Conservation (phyloP, 2,888 invertebrate genomes). For the Cantharis nigra region DNA sequence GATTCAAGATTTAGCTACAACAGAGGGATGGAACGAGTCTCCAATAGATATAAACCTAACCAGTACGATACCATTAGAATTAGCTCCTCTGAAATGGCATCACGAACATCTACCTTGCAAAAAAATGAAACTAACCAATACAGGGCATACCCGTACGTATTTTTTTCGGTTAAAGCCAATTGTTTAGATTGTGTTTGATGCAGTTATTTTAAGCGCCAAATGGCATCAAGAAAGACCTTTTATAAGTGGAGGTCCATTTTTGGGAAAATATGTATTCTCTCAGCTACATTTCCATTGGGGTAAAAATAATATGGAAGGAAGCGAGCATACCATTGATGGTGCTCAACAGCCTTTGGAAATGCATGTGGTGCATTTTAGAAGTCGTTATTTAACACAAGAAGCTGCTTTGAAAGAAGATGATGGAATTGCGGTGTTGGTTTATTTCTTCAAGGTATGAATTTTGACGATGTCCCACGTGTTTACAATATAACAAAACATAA, state of each 20-base stretch:
- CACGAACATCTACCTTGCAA: conserved; percentile 65
- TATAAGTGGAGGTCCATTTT: conserved; percentile 54
- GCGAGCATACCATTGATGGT: conserved; percentile 67
- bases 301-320: conserved; percentile 63
- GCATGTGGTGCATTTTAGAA: conserved; percentile 65
- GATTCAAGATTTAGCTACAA: conserved; percentile 13
- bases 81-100: conserved; percentile 62
- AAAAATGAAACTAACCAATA: conserved; percentile 69
- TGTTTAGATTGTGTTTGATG: not conserved
- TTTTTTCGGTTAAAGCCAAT: not conserved
- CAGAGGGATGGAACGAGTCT: conserved; percentile 45
- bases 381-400: conserved; percentile 64
- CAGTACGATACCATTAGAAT: conserved; percentile 46
- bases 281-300: conserved; percentile 77
- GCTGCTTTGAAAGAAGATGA: conserved; percentile 64
- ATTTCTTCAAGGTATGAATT: conserved; percentile 57
- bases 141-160: conserved; percentile 66
- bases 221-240: conserved; percentile 66
- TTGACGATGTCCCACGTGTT: conserved; percentile 47
- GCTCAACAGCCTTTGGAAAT: conserved; percentile 65
- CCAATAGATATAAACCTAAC: conserved; percentile 57
- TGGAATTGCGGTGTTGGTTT: conserved; percentile 62
- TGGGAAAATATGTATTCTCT: conserved; percentile 65
- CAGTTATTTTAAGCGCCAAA: conserved; percentile 66
- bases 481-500: conserved; percentile 3